A percentile compares a stretch with the other conserved stretches of the same genome.
Evolutionary conservation across 2,888 invertebrate species (phyloP).

Genomic region (Nasonovia ribisnigri): DNA sequence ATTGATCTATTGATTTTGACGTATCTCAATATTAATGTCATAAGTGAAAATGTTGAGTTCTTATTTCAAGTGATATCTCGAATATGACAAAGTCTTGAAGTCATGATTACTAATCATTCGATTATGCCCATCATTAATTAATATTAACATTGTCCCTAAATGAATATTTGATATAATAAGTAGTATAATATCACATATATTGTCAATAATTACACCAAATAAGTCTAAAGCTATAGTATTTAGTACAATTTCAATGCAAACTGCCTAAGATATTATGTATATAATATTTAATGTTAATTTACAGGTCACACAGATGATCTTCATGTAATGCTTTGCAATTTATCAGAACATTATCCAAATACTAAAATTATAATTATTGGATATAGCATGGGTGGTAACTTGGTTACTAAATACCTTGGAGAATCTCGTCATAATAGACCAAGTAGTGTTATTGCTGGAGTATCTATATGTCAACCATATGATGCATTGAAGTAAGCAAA

Average conservation of each 20-base stretch:
- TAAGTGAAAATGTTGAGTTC: no score
- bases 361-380: constrained; percentile 88
- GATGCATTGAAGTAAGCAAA: constrained; percentile 86
- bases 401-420: constrained; percentile 93
- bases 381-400: constrained; percentile 93
- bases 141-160: no score
- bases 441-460: constrained; percentile 84
- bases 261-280: background rate
- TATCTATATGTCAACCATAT: constrained; percentile 95
- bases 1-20: no score
- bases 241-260: background rate
- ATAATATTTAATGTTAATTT: background rate
- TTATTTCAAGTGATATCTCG: no score
- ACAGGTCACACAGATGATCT: constrained; percentile 91
- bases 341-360: constrained; percentile 80
- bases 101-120: no score
- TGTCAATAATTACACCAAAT: background rate
- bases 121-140: no score
- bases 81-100: no score
- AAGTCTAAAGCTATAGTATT: background rate
- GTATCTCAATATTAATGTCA: no score
- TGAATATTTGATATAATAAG: no score
- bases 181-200: background rate
- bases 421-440: constrained; percentile 78
- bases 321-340: constrained; percentile 83